phyloP scores from a whole-genome alignment of 2,797 vertebrate genomes.

The Mormyrus proboscirostris region DNA sequence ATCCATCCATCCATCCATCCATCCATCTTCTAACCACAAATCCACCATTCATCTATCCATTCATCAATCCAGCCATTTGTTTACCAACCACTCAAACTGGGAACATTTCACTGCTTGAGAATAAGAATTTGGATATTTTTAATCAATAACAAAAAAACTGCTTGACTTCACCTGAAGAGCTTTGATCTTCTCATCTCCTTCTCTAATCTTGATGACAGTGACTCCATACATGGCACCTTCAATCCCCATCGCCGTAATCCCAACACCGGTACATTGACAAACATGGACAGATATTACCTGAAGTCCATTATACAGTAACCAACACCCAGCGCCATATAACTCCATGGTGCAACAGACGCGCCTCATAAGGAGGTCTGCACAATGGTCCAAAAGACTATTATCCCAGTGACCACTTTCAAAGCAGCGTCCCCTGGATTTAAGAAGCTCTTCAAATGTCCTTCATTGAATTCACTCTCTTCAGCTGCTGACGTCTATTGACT shows the following conservation, averaged over 20 bases:
- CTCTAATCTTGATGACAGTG: neutral
- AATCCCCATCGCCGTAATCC: neutral
- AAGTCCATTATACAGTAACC: neutral
- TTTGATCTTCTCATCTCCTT: neutral
- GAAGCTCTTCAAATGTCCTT: neutral
- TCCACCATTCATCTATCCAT: neutral
- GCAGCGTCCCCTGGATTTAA: neutral
- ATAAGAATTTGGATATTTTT: neutral
- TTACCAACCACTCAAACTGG: neutral
- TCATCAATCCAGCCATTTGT: neutral
- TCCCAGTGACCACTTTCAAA: neutral
- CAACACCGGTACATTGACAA: neutral
- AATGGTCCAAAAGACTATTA: neutral
- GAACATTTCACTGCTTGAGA: neutral
- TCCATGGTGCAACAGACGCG: neutral
- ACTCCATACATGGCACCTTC: neutral
- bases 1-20: neutral
- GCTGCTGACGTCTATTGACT: neutral
- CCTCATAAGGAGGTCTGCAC: neutral
- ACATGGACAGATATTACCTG: neutral
- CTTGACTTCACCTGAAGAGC: neutral
- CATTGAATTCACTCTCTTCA: neutral
- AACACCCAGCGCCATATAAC: neutral
- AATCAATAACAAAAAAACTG: neutral
- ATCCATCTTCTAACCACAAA: neutral